These are phyloP conservation scores for Phengaris arion DNA, from an alignment of 2,888 invertebrate genomes.

Conservation along the genomic window DNA sequence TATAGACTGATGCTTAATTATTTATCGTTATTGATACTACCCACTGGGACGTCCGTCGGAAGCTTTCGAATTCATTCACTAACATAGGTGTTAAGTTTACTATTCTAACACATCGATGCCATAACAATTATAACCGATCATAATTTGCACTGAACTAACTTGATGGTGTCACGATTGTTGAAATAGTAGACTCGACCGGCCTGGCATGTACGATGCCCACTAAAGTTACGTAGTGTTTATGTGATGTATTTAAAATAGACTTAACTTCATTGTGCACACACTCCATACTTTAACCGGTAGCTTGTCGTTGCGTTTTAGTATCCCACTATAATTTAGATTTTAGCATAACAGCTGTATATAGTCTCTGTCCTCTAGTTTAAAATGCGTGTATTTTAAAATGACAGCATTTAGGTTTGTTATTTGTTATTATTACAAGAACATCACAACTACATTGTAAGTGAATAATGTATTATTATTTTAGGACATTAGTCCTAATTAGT, in stretches of 20 bases:
- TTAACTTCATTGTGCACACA: conserved; percentile 4
- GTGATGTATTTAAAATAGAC: not conserved
- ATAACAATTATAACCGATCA: no score
- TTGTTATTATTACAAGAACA: not conserved
- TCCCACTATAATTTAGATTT: not conserved
- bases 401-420: conserved; percentile 15
- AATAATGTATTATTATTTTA: conserved; percentile 17
- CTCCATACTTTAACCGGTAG: not conserved
- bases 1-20: conserved; percentile 24
- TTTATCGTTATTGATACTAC: not conserved
- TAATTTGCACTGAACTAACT: not conserved
- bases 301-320: conserved; percentile 8
- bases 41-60: not conserved
- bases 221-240: no score
- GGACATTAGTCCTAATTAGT: not conserved
- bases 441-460: conserved; percentile 26
- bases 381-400: conserved; percentile 16
- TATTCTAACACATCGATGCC: not conserved
- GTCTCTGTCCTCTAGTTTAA: not conserved
- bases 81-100: not conserved
- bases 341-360: conserved; percentile 12
- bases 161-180: not conserved
- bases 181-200: conserved; percentile 3
- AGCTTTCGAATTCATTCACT: not conserved
- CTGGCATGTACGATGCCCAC: no score